Evolutionary conservation across 1,140 invertebrate species (phyloP), one percentile per base, ranked within the genome.

Genomic region (Pogonomyrmex californicus): DNA sequence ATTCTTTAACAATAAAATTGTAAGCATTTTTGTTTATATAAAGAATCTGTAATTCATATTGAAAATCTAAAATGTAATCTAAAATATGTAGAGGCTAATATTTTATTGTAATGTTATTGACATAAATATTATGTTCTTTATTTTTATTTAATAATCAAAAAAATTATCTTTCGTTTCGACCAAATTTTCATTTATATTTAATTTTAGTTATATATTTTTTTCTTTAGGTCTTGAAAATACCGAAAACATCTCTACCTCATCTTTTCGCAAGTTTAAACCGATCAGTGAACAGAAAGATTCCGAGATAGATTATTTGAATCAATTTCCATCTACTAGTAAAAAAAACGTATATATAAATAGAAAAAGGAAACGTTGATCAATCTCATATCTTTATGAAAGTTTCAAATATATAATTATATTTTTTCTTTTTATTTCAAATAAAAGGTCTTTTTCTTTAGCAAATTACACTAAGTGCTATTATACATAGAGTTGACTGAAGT

Each of bases 281-380:
- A 92, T 92, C 62, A 90, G 88, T 56, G 83, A 92, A 78, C 86
- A 85, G 65, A 90, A 58, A 38, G 75, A 87, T 81, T 87, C 89
- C 10, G 60, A 89, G 6, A 92, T 92, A 87, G 85, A 91, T 86
- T 91, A 87, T 33, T 89, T 54, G 7, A 62, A 7, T 17, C 91
- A 92, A 65, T 92, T 91, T 70, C 14, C 77, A 23, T 77, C 81
- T 36, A 79, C 68, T n/a, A 90, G 47, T 14, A 92, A 71, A 51
- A 75, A 38, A 23, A 66, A 88, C 17, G 9, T 38, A 56, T 12
- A 68, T 79, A 51, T 38, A 23, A 66, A 30, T 70, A 90, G 58
- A 51, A 91, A 83, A 66, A 88, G 82, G 51, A 91, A 86, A 83
- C 87, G 68, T 60, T 88, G 81, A 79, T 56, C 49, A 33, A 33